Percentiles rank a stretch among this genome's conserved stretches.
Evolutionary conservation across 2,113 vertebrate genomes (phyloP).

Genomic region (Anolis sagrei): DNA sequence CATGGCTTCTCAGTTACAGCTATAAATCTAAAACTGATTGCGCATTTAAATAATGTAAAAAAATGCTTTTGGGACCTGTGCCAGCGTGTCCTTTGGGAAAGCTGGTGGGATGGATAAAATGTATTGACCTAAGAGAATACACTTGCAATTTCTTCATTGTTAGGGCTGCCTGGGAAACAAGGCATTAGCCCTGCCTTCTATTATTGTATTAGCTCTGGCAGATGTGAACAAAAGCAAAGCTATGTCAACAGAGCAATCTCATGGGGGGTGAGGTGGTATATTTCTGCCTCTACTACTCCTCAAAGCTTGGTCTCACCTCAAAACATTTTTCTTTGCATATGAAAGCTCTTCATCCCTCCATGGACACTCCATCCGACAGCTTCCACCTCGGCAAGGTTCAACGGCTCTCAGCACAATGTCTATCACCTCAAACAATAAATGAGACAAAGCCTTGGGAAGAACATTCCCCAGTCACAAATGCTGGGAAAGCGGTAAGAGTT

Average conservation of each 20-base stretch:
- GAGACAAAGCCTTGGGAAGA: constrained; percentile 39
- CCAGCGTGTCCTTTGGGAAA: neutral
- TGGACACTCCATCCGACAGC: constrained; percentile 25
- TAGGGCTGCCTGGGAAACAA: constrained; percentile 4
- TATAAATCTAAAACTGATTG: neutral
- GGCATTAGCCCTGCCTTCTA: neutral
- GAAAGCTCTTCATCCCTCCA: neutral
- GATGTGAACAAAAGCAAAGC: constrained; percentile 33
- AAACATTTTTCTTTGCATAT: neutral
- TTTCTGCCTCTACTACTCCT: neutral
- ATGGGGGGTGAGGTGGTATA: constrained; percentile 6
- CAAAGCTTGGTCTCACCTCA: neutral
- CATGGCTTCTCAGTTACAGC: neutral
- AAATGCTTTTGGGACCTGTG: neutral
- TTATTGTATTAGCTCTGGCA: neutral
- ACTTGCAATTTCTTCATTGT: constrained; percentile 29
- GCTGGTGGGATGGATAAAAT: neutral
- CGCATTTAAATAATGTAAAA: neutral
- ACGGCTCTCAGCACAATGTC: constrained; percentile 30
- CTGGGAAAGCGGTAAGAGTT: constrained; percentile 38
- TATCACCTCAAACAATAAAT: constrained; percentile 36
- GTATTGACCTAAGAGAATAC: neutral
- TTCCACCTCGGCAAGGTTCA: neutral
- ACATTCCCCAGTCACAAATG: constrained; percentile 28
- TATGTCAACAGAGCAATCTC: neutral